These are phyloP conservation scores for Champsocephalus gunnari DNA, from an alignment of 2,797 vertebrate genomes.

Conservation along the genomic window DNA sequence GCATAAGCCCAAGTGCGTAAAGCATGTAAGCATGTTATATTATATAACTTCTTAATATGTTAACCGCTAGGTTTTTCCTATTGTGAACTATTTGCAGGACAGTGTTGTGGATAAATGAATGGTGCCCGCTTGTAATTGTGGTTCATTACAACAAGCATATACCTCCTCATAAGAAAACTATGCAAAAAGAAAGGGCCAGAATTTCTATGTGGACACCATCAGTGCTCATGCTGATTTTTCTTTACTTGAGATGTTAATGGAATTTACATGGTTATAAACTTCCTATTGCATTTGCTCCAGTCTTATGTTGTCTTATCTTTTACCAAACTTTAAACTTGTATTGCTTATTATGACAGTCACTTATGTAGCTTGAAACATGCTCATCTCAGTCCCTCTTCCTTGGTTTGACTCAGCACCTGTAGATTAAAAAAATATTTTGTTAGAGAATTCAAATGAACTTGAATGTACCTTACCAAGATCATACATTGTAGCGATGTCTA, in stretches of 20 bases:
- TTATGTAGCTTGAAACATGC: background rate
- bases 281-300: background rate
- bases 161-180: too few species aligned
- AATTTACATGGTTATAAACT: background rate
- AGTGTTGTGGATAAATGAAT: too few species aligned
- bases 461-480: background rate
- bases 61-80: too few species aligned
- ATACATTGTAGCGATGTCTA: background rate
- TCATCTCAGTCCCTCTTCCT: background rate
- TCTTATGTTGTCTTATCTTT: background rate
- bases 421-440: background rate
- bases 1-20: too few species aligned
- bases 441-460: background rate
- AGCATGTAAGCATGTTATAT: background rate
- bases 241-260: background rate
- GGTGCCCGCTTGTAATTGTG: too few species aligned
- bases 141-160: too few species aligned
- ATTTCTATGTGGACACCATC: too few species aligned
- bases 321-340: background rate
- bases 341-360: background rate
- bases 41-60: too few species aligned
- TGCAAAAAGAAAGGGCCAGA: too few species aligned
- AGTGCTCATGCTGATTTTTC: too few species aligned
- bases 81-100: too few species aligned
- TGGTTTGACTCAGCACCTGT: background rate